Evolutionary conservation across 2,888 invertebrate species (phyloP), one percentile per base, ranked within the genome.

Genomic region (Drosophila colorata): DNA sequence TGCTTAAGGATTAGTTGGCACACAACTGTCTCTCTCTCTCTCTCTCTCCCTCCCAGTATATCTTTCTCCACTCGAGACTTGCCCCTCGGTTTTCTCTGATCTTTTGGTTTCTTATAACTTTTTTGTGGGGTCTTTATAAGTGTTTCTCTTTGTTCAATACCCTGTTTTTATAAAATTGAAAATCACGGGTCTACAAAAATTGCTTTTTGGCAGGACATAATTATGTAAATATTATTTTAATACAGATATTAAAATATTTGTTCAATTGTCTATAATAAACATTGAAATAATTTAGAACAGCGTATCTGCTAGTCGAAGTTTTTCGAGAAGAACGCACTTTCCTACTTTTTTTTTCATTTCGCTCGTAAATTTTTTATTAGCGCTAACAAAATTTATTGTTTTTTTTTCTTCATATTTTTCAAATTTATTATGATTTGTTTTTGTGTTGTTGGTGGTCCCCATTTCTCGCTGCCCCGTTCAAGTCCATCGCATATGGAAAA

Each of bases 1-100:
- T 82, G 81, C 55, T 65, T 72, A 72, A 84, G 87, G 85, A 82
- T 82, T 81, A 87, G 71, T 70, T 69, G 33, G 58, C 72, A 49
- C 57, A 48, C 41, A 53, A 33, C 37, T 47, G 38, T 58, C 23
- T 41, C 56, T 14, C 41, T 35, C n/a, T 14, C n/a, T 4, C 9
- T 2, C 35, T 31, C 18, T 18, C 25, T 13, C 55, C 20, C 20
- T 41, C 37, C 14, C 58, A 31, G 28, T 11, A 23, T 51, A 6
- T 8, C 35, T 38, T 33, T 23, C 58, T 51, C 67, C 78, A 83
- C 81, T 79, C 69, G 80, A 83, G 67, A 28, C 57, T 51, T 38
- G 28, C 35, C 61, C 58, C 49, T 74, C 25, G 70, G 64, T 38
- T 66, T 40, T 11, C 64, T 83, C 74, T 78, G 87, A 87, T 87